These are phyloP conservation scores for Clarias gariepinus DNA, from an alignment of 2,113 vertebrate species.

Conservation along the genomic window DNA sequence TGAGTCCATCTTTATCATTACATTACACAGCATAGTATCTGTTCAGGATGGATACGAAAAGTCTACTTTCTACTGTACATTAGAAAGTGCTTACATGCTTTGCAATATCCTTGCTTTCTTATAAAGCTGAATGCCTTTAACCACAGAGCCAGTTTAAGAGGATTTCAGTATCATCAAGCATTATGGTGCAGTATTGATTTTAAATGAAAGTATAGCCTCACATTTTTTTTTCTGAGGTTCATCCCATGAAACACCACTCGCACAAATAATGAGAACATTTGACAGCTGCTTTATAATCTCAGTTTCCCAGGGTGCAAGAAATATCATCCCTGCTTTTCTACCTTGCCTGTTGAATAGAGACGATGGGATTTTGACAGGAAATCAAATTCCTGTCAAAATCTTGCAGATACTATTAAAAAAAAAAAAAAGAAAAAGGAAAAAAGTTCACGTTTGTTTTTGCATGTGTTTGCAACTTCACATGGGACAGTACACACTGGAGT, in stretches of 20 bases:
- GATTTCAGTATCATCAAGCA: neutral
- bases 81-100: neutral
- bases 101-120: neutral
- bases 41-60: neutral
- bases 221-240: constrained; percentile 7
- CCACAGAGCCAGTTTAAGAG: neutral
- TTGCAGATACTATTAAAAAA: neutral
- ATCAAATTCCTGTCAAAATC: neutral
- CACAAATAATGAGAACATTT: constrained; percentile 8
- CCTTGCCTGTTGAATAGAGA: neutral
- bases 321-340: neutral
- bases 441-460: neutral
- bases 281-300: constrained; percentile 12
- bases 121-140: neutral
- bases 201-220: constrained; percentile 19
- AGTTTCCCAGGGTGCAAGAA: neutral
- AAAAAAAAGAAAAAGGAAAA: neutral
- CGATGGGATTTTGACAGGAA: neutral
- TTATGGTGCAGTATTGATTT: constrained; percentile 21
- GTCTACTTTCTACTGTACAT: neutral
- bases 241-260: constrained; percentile 6
- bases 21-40: neutral
- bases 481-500: constrained; percentile 45
- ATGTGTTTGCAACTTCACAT: constrained; percentile 22
- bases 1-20: neutral